Evolutionary conservation across 1,140 invertebrate species (phyloP).

Genomic region (Philotrypesis tridentata): DNA sequence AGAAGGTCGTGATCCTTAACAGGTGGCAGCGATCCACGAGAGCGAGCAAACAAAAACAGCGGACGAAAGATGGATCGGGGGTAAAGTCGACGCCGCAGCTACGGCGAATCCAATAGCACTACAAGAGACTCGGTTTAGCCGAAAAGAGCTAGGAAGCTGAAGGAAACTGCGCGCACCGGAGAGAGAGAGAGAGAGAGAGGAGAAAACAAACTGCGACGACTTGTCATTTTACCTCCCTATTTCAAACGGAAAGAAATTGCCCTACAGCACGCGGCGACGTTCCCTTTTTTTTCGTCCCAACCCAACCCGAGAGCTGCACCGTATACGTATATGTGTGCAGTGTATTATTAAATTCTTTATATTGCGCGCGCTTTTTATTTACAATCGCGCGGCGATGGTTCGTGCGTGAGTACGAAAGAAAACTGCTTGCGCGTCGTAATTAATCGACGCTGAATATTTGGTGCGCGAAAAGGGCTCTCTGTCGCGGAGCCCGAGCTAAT

Average conservation of each 20-base stretch:
- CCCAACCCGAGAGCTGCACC: too few relatives aligned
- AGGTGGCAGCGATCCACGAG: slow-evolving; percentile 35
- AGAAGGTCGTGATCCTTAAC: slow-evolving; percentile 36
- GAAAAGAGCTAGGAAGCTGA: background rate
- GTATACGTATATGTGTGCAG: background rate
- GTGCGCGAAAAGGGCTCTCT: background rate
- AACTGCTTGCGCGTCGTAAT: too few relatives aligned
- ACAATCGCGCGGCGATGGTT: too few relatives aligned
- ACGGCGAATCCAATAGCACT: slow-evolving; percentile 36
- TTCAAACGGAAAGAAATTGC: slow-evolving; percentile 16
- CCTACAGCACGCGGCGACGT: background rate
- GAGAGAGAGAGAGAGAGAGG: background rate
- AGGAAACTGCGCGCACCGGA: background rate
- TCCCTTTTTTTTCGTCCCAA: background rate
- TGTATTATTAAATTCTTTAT: background rate
- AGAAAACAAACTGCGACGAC: slow-evolving; percentile 31
- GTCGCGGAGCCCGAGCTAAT: background rate
- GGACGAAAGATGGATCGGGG: slow-evolving; percentile 29
- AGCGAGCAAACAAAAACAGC: slow-evolving; percentile 39
- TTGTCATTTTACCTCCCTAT: slow-evolving; percentile 32
- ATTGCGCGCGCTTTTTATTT: background rate
- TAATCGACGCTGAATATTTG: too few relatives aligned
- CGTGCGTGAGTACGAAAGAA: too few relatives aligned
- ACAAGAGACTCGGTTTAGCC: background rate
- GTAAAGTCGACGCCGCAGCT: slow-evolving; percentile 19